Percentiles rank a stretch among this genome's conserved stretches.
These are phyloP conservation scores for Coreoperca whiteheadi DNA, from an alignment of 2,113 vertebrate species.

Conservation along the genomic window DNA sequence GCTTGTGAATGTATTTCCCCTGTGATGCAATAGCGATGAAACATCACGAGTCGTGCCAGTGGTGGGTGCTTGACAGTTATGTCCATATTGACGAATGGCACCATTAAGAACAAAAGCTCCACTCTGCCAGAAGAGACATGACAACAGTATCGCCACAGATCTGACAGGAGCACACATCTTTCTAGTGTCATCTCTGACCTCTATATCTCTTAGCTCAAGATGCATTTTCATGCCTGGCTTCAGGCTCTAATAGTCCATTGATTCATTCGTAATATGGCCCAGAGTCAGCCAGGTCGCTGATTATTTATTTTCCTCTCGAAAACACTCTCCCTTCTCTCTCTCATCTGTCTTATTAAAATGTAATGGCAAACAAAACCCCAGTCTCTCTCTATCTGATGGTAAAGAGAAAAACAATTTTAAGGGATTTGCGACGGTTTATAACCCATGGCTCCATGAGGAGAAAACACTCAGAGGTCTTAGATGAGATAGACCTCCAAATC, in stretches of 20 bases:
- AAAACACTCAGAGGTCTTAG: conserved; percentile 73
- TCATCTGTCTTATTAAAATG: conserved; percentile 80
- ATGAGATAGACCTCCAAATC: conserved; percentile 78
- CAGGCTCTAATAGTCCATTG: conserved; percentile 80
- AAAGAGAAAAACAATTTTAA: conserved; percentile 79
- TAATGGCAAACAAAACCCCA: conserved; percentile 77
- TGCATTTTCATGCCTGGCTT: conserved; percentile 74
- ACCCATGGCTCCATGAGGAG: conserved; percentile 54
- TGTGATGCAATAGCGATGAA: conserved; percentile 72
- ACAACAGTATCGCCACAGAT: conserved; percentile 65
- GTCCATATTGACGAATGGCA: conserved; percentile 73
- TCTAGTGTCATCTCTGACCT: conserved; percentile 76
- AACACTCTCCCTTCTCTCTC: conserved; percentile 49
- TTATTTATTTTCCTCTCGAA: conserved; percentile 81
- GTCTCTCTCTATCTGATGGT: conserved; percentile 70
- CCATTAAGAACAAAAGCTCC: conserved; percentile 78
- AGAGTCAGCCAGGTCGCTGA: conserved; percentile 68
- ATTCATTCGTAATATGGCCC: conserved; percentile 76
- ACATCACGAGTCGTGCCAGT: conserved; percentile 49
- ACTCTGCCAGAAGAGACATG: conserved; percentile 63
- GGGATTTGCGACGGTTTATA: conserved; percentile 75
- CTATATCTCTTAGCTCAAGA: conserved; percentile 72
- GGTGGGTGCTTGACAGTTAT: conserved; percentile 77
- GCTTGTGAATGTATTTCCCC: conserved; percentile 46
- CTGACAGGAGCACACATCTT: conserved; percentile 63